phyloP scores from a whole-genome alignment of 2,113 vertebrate genomes.

The Amazona vittata region DNA sequence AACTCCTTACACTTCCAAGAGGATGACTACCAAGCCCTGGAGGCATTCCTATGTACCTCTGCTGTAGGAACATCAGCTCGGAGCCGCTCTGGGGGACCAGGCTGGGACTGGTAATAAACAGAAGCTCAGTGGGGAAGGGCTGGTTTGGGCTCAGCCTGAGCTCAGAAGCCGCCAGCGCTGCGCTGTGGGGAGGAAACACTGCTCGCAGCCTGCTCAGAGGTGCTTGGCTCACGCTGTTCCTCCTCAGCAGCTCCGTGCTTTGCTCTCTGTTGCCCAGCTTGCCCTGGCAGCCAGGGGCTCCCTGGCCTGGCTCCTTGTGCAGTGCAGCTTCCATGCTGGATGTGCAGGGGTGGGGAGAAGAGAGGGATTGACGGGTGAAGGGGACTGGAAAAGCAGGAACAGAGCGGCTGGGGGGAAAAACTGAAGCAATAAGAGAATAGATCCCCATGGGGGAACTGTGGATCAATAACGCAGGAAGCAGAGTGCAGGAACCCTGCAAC shows the following conservation, averaged over 20 bases:
- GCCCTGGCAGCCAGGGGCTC: neutral
- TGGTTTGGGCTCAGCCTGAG: neutral
- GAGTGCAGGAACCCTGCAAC: neutral
- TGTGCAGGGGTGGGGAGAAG: neutral
- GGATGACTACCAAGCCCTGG: neutral
- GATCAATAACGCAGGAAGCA: neutral
- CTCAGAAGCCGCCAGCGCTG: neutral
- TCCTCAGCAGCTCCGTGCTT: neutral
- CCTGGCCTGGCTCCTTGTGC: neutral
- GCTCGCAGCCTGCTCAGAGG: neutral
- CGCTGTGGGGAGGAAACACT: fast-evolving
- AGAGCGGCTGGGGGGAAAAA: neutral
- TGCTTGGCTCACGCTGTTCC: neutral
- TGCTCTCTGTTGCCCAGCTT: neutral
- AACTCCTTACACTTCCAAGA: neutral
- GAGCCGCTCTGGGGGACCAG: neutral
- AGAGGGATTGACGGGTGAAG: fast-evolving
- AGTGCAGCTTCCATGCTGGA: neutral
- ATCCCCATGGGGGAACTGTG: neutral
- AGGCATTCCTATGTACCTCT: fast-evolving
- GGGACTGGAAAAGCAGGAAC: neutral
- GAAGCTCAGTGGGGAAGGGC: neutral
- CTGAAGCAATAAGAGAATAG: neutral
- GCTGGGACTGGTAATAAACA: fast-evolving
- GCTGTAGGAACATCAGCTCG: neutral